Evolutionary conservation across 1,140 invertebrate species (phyloP).

Genomic region (Ridgeia piscesae): DNA sequence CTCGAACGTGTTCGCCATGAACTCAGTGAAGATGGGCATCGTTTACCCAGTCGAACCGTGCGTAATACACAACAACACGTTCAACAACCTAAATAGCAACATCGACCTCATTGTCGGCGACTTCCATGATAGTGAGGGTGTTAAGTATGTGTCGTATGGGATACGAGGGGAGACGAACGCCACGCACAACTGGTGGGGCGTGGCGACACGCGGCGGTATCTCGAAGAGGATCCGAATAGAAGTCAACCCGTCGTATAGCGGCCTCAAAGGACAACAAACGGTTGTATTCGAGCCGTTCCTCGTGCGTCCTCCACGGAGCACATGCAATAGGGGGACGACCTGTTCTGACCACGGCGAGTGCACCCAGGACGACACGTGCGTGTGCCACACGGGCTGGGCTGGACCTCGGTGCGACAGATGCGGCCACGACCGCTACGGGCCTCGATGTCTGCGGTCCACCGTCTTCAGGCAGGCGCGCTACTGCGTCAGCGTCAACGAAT

Average conservation of each 20-base stretch:
- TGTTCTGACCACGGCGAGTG: not conserved
- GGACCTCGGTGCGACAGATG: no score
- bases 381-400: not conserved
- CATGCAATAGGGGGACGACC: not conserved
- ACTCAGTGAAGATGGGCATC: not conserved
- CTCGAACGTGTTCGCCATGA: not conserved
- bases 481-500: no score
- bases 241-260: not conserved
- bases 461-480: no score
- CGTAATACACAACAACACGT: not conserved
- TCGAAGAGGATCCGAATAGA: not conserved
- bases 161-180: not conserved
- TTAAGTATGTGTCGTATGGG: not conserved
- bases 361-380: not conserved
- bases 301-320: not conserved
- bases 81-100: not conserved
- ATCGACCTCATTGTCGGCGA: not conserved
- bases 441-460: no score
- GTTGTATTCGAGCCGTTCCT: not conserved
- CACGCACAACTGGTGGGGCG: not conserved
- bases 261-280: not conserved
- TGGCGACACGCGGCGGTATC: not conserved
- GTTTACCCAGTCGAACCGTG: not conserved
- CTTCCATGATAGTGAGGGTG: not conserved
- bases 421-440: no score